These are phyloP conservation scores for Lucilia cuprina DNA, from an alignment of 1,140 invertebrate genomes.

Conservation along the genomic window DNA sequence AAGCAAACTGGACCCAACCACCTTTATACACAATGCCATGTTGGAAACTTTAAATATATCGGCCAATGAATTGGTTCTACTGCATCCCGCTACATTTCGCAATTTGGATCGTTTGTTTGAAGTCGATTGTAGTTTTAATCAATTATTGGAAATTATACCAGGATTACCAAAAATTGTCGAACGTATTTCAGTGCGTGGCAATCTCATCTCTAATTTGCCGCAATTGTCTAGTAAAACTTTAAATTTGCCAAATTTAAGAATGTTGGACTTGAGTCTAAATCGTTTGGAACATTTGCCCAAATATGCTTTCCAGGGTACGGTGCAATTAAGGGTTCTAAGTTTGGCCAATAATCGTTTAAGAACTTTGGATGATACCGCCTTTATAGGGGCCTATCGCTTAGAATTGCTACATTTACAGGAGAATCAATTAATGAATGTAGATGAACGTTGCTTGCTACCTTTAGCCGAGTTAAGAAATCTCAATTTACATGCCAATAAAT, in stretches of 20 bases:
- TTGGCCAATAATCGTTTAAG: slow-evolving; percentile 80
- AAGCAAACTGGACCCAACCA: slow-evolving; percentile 72
- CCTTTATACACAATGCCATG: slow-evolving; percentile 74
- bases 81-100: slow-evolving; percentile 77
- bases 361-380: slow-evolving; percentile 72
- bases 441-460: slow-evolving; percentile 72
- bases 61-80: slow-evolving; percentile 71
- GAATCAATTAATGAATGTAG: slow-evolving; percentile 75
- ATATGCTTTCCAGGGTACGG: slow-evolving; percentile 72
- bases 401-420: slow-evolving; percentile 78
- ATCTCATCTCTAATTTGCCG: slow-evolving; percentile 75
- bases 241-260: slow-evolving; percentile 73
- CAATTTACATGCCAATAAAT: slow-evolving; percentile 77
- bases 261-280: slow-evolving; percentile 80
- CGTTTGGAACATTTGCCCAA: slow-evolving; percentile 74
- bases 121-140: slow-evolving; percentile 79
- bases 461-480: slow-evolving; percentile 72
- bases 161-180: slow-evolving; percentile 79
- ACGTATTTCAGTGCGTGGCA: slow-evolving; percentile 76
- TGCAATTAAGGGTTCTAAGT: slow-evolving; percentile 75
- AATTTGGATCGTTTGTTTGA: slow-evolving; percentile 78
- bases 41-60: slow-evolving; percentile 83
- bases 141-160: slow-evolving; percentile 73
- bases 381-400: slow-evolving; percentile 74
- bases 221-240: slow-evolving; percentile 70